Conservation (phyloP, 2,113 vertebrate species). For the Aphyosemion australe region DNA sequence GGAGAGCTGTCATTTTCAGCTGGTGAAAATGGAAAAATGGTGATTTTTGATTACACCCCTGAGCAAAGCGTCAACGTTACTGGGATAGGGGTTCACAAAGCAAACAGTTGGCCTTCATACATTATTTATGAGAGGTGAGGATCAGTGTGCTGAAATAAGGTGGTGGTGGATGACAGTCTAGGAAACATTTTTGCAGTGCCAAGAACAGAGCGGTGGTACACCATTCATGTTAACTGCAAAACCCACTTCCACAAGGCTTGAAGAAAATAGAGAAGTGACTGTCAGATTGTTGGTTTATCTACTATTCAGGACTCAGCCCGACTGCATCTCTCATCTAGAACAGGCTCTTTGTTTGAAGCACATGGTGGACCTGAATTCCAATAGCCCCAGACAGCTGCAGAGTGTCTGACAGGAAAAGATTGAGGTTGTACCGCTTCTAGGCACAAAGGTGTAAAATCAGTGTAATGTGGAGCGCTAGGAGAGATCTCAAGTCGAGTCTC, state of each 20-base stretch:
- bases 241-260: conserved; percentile 14
- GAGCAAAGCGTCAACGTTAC: background rate
- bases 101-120: conserved; percentile 48
- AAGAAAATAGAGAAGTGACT: conserved; percentile 6
- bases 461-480: conserved; percentile 27
- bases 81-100: conserved; percentile 36
- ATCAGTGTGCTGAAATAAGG: conserved; percentile 30
- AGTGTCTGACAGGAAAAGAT: conserved; percentile 35
- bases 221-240: conserved; percentile 7
- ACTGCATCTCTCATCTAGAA: conserved; percentile 30
- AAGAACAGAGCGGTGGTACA: conserved; percentile 7
- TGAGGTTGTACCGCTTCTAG: conserved; percentile 34
- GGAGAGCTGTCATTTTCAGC: too few species aligned
- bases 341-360: conserved; percentile 38
- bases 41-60: too few species aligned
- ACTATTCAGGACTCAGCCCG: conserved; percentile 34
- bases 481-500: conserved; percentile 18
- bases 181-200: conserved; percentile 12
- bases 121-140: conserved; percentile 54
- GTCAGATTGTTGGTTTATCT: conserved; percentile 47
- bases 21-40: too few species aligned
- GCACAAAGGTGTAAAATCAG: conserved; percentile 44
- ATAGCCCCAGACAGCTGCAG: conserved; percentile 47
- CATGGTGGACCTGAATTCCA: conserved; percentile 45
- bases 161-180: conserved; percentile 1